phyloP scores from a whole-genome alignment of 2,113 vertebrate genomes.

The Ailuropoda melanoleuca region DNA sequence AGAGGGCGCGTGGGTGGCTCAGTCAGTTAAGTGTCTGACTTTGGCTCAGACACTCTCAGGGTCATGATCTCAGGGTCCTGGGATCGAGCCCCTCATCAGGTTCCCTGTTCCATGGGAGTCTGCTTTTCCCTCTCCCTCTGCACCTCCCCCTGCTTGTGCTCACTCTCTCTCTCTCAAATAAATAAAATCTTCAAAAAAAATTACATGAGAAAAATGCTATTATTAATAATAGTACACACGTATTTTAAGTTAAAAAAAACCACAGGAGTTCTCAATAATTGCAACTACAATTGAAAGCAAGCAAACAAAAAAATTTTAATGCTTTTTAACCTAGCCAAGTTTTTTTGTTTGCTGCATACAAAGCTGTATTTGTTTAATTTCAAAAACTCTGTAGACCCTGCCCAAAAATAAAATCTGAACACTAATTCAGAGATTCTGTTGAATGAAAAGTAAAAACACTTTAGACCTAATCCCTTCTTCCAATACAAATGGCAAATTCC shows the following conservation, averaged over 20 bases:
- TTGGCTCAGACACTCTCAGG: background rate
- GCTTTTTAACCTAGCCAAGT: background rate
- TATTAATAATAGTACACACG: background rate
- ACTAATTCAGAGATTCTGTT: background rate
- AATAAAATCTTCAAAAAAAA: background rate
- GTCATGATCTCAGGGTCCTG: background rate
- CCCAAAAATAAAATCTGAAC: background rate
- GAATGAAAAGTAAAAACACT: constrained; percentile 35
- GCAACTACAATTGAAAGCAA: background rate
- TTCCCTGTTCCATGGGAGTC: background rate
- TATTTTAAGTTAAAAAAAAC: background rate
- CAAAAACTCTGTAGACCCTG: background rate
- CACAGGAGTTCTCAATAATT: background rate
- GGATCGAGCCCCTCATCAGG: background rate
- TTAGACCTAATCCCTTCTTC: background rate
- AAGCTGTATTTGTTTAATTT: constrained; percentile 17
- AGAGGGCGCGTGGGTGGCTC: background rate
- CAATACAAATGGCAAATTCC: background rate
- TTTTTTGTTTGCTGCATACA: background rate
- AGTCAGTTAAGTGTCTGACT: background rate
- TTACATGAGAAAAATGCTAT: background rate
- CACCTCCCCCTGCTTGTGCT: background rate
- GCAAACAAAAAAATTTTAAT: background rate
- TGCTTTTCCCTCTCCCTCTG: background rate
- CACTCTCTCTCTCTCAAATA: background rate